Percentiles rank a stretch among this genome's conserved stretches.
These are phyloP conservation scores for Endotricha flammealis DNA, from an alignment of 2,888 invertebrate species.

Conservation along the genomic window DNA sequence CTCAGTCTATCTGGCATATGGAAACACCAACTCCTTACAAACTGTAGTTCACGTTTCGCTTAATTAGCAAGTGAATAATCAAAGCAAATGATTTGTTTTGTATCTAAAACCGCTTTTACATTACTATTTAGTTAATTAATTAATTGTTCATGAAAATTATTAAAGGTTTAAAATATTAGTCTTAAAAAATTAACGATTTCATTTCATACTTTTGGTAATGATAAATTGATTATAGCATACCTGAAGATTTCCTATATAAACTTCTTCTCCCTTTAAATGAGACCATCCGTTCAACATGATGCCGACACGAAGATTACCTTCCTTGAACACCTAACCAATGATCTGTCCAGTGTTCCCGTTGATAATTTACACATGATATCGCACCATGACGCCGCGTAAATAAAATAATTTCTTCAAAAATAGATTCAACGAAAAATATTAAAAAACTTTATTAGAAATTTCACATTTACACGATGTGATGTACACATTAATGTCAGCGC, in stretches of 20 bases:
- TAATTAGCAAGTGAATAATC: too few relatives aligned
- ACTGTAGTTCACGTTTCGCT: too few relatives aligned
- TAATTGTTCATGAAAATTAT: too few relatives aligned
- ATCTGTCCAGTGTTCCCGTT: conserved; percentile 36
- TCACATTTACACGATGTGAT: conserved; percentile 56
- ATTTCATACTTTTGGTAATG: too few relatives aligned
- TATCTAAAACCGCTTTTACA: too few relatives aligned
- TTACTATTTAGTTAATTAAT: too few relatives aligned
- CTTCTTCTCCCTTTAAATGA: conserved; percentile 55
- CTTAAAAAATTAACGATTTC: not conserved
- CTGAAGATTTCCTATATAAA: conserved; percentile 57
- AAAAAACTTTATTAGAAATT: conserved; percentile 70
- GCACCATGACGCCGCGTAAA: conserved; percentile 60
- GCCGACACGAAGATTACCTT: conserved; percentile 44
- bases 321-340: conserved; percentile 48
- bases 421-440: conserved; percentile 72
- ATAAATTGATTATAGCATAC: conserved; percentile 31
- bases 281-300: conserved; percentile 76
- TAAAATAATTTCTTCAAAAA: conserved; percentile 76
- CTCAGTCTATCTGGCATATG: too few relatives aligned
- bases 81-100: too few relatives aligned
- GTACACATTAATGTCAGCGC: conserved; percentile 48
- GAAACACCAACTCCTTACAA: too few relatives aligned
- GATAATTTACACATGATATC: conserved; percentile 71
- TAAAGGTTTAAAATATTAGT: too few relatives aligned